Base-by-base conservation (phyloP, 1,140 invertebrate species). In the Panulirus ornatus region DNA sequence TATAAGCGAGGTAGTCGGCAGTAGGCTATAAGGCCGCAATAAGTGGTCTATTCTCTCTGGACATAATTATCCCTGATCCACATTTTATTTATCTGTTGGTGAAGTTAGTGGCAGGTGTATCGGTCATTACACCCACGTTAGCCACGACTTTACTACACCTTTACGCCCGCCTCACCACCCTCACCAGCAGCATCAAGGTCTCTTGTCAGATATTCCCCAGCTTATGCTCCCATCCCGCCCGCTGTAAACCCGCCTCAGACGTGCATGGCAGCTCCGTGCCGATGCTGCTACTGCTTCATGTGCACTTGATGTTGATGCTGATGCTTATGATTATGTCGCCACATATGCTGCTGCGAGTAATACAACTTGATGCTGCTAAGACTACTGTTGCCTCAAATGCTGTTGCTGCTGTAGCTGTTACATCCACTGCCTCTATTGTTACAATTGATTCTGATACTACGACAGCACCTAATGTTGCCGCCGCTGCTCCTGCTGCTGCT, bases 11-110 rank as follows among this genome's bases (percentile, higher is more conserved):
- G n/a, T n/a, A n/a, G n/a, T n/a, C n/a, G n/a, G n/a, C n/a, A n/a
- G n/a, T n/a, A n/a, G n/a, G n/a, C n/a, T n/a, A n/a, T n/a, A n/a
- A n/a, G n/a, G n/a, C n/a, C n/a, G n/a, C n/a, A n/a, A n/a, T 73
- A 73, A 73, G 6, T 38, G 27, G 71, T 19, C 71, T 38, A 34
- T 19, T 73, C 34, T 34, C 71, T 30, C 14, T 5, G 30, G 16
- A 34, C n/a, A 36, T 73, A 73, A 73, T 73, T 36, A 73, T 36
- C 71, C 16, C 14, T 9, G 44, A n/a, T 30, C 40, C 76, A 79
- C 76, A 79, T 79, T 79, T 79, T 79, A 79, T 79, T 27, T 27
- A 79, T 79, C 76, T 79, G 76, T 47, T 79, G 76, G 76, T 79
- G 76, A 42, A 51, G 76, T 79, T 79, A 79, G 76, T 79, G 76